These are phyloP conservation scores for Catharus minimus DNA, from an alignment of 2,113 vertebrate genomes.

Conservation along the genomic window DNA sequence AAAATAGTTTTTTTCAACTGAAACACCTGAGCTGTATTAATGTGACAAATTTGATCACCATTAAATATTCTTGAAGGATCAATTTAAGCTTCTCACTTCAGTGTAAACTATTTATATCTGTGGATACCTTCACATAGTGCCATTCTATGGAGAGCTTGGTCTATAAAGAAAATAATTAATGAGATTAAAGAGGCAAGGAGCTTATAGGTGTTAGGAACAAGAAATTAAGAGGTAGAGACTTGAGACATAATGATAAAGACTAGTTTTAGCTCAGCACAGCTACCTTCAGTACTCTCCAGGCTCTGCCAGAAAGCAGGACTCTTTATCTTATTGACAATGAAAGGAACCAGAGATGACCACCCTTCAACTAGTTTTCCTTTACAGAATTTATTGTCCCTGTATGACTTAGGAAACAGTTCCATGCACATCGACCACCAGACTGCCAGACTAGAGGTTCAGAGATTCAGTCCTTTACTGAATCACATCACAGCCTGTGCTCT, in stretches of 20 bases:
- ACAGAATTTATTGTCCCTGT: background rate
- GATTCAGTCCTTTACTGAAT: background rate
- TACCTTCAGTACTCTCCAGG: background rate
- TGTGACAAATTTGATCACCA: background rate
- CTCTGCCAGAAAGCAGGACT: background rate
- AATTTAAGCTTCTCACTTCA: background rate
- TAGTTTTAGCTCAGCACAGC: background rate
- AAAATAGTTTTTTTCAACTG: background rate
- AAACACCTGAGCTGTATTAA: background rate
- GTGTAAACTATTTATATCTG: background rate
- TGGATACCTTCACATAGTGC: background rate
- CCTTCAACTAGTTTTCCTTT: background rate
- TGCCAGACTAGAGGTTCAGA: background rate
- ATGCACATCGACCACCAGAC: rapidly evolving
- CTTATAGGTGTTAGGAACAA: background rate
- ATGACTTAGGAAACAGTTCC: background rate
- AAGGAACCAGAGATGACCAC: background rate
- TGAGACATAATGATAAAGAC: background rate
- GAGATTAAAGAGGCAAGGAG: background rate
- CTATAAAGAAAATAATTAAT: background rate
- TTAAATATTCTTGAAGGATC: background rate
- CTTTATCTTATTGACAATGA: background rate
- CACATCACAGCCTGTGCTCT: background rate
- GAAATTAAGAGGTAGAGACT: background rate
- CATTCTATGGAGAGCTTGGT: background rate